Percentiles rank a stretch among this genome's conserved stretches.
Conservation (phyloP, 2,113 vertebrate genomes). For the Urocynchramus pylzowi region DNA sequence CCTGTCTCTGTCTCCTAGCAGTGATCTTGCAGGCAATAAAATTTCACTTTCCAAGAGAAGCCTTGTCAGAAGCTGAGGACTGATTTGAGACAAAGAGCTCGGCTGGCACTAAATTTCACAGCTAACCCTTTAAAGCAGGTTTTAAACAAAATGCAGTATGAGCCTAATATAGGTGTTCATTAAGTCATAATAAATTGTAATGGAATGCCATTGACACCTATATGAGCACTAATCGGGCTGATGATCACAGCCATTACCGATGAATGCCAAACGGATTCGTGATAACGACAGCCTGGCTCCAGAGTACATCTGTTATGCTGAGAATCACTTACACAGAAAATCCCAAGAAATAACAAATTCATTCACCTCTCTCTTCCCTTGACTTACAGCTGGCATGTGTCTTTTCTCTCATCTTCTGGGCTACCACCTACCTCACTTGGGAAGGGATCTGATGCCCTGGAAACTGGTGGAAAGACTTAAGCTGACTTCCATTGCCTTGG, state of each 20-base stretch:
- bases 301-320: background rate
- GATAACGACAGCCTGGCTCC: background rate
- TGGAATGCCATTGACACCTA: constrained; percentile 25
- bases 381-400: background rate
- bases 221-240: constrained; percentile 41
- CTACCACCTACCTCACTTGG: background rate
- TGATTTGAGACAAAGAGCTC: constrained; percentile 17
- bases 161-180: constrained; percentile 55
- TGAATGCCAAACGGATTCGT: background rate
- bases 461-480: background rate
- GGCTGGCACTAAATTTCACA: constrained; percentile 7
- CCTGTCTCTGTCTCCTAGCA: background rate
- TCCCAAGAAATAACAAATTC: background rate
- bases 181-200: constrained; percentile 52
- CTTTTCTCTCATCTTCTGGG: background rate
- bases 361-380: background rate
- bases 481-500: background rate
- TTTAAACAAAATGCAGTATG: constrained; percentile 14
- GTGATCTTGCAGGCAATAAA: background rate
- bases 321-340: background rate
- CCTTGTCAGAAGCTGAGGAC: background rate
- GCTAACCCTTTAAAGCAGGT: constrained; percentile 25
- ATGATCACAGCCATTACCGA: constrained; percentile 16
- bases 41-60: background rate
- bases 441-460: background rate